Conservation (phyloP, 2,888 invertebrate species). For the Tipula confusa region DNA sequence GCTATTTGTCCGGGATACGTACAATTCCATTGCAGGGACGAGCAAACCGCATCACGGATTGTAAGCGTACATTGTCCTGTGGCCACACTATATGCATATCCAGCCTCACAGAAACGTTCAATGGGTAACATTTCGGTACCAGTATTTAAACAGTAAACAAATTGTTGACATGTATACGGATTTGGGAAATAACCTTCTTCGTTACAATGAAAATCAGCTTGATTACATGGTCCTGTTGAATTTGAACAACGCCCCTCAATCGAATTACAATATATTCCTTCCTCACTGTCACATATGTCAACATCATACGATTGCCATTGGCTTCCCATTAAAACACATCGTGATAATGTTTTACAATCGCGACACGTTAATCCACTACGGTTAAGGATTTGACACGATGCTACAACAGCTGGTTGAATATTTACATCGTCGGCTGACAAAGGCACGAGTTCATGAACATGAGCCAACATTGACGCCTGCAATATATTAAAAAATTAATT, state of each 20-base stretch:
- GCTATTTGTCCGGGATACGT: background rate
- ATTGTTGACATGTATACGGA: background rate
- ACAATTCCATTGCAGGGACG: background rate
- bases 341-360: background rate
- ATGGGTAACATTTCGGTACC: background rate
- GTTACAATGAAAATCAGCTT: background rate
- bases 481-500: background rate
- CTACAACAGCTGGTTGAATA: background rate
- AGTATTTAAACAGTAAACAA: background rate
- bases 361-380: background rate
- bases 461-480: background rate
- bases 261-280: background rate
- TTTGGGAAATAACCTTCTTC: conserved; percentile 27
- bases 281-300: background rate
- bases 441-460: background rate
- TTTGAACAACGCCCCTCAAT: background rate
- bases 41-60: background rate
- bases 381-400: background rate
- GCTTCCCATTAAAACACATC: background rate
- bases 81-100: background rate
- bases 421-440: background rate
- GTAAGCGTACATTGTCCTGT: background rate
- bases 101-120: background rate
- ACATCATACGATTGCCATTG: background rate
- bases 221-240: background rate